These are phyloP conservation scores for Sigmodon hispidus DNA, from an alignment of 2,113 vertebrate genomes.

Conservation along the genomic window DNA sequence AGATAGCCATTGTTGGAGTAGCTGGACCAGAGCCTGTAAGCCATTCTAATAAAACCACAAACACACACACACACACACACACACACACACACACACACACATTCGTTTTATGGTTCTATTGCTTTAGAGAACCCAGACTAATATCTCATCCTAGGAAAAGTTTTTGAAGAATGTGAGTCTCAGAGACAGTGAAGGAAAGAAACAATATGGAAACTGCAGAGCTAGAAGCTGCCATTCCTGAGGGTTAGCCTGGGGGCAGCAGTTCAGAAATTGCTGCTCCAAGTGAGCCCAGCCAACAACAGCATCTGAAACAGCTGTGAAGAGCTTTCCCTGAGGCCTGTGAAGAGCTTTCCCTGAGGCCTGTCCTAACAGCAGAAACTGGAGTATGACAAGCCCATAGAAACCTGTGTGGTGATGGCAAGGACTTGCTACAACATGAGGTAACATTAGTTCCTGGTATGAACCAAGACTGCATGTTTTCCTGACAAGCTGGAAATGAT, in stretches of 20 bases:
- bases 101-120: background rate
- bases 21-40: background rate
- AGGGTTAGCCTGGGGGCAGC: accelerated
- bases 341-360: background rate
- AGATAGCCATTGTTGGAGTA: background rate
- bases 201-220: background rate
- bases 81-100: background rate
- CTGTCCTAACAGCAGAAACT: background rate
- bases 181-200: background rate
- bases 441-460: background rate
- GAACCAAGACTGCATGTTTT: background rate
- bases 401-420: no score
- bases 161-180: background rate
- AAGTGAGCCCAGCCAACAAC: accelerated
- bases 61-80: background rate
- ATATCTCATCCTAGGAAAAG: background rate
- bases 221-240: accelerated
- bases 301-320: accelerated
- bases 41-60: background rate
- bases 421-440: background rate
- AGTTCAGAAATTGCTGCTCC: background rate
- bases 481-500: background rate
- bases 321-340: background rate
- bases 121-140: background rate
- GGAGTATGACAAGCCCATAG: no score